Evolutionary conservation across 2,113 vertebrate genomes (phyloP), one percentile per base, ranked within the genome.

Genomic region (Tonatia bakeri): DNA sequence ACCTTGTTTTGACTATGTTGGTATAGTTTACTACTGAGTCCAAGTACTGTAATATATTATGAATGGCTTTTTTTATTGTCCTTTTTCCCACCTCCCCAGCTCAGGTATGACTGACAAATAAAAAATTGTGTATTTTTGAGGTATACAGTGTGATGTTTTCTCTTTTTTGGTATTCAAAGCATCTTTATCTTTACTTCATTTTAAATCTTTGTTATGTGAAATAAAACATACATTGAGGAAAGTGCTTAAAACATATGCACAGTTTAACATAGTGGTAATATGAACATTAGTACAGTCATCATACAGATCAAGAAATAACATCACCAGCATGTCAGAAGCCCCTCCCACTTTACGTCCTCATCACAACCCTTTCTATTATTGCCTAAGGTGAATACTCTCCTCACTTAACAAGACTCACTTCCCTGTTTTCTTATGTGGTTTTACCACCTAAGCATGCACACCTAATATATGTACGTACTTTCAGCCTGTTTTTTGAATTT

Each of bases 401-500:
- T 56, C 45, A 86, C 17, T 72, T 65, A 77, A 61, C 56, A 50
- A 81, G 54, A 75, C 31, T 84, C 24, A 50, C 24, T 26, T 87
- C 28, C 22, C 5, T 52, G 3, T 76, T 70, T 87, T 87, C 19
- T 67, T 67, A 16, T 14, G 33, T 67, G 7, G 24, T 64, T 86
- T 94, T 87, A 73, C 43, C 61, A 87, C 47, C 40, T 70, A 31
- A 90, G 40, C 38, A 38, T 67, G 31, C 33, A 5, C 73, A 90
- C 17, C 43, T 81, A 82, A 73, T 67, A 45, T 45, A 64, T 1
- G 45, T 67, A 52, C 5, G 38, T 67, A 52, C 7, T 77, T 94
- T 47, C 73, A 75, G 59, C 83, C 24, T 75, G 40, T 75, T 38
- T 92, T 92, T 91, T 83, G 24, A 90, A 61, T 87, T 93, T 86